Evolutionary conservation across 1,140 invertebrate genomes (phyloP).

Genomic region (Camponotus pennsylvanicus): DNA sequence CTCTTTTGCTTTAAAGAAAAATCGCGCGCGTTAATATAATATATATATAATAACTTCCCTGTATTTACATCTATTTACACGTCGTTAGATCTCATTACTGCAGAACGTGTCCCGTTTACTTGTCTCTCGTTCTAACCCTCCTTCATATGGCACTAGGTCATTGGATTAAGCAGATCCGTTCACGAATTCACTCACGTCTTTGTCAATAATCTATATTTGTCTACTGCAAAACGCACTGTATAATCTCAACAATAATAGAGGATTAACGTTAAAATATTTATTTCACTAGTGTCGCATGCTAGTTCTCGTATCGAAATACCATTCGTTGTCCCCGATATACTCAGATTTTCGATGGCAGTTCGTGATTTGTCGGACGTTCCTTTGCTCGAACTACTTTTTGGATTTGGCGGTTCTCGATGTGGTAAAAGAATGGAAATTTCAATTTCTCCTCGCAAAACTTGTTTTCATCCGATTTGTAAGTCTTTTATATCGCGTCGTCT

Average conservation of each 20-base stretch:
- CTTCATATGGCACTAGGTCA: conserved; percentile 51
- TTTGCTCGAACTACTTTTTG: background rate
- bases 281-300: background rate
- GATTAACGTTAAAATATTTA: conserved; percentile 10
- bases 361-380: background rate
- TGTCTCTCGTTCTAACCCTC: conserved; percentile 59
- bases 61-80: conserved; percentile 80
- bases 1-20: conserved; percentile 17
- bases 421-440: background rate
- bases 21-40: conserved; percentile 38
- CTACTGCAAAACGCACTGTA: background rate
- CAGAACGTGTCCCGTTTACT: conserved; percentile 18
- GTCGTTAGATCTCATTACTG: conserved; percentile 56
- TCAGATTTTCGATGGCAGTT: conserved; percentile 15
- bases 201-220: background rate
- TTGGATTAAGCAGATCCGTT: conserved; percentile 60
- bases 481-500: conserved; percentile 17
- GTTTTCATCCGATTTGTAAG: conserved; percentile 1
- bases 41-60: conserved; percentile 9
- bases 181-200: conserved; percentile 33
- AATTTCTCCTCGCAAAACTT: background rate
- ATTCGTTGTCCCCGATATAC: background rate
- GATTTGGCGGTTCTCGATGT: background rate
- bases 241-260: background rate
- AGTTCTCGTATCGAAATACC: background rate